Evolutionary conservation across 2,888 invertebrate genomes (phyloP).

Genomic region (Chydorus sphaericus): DNA sequence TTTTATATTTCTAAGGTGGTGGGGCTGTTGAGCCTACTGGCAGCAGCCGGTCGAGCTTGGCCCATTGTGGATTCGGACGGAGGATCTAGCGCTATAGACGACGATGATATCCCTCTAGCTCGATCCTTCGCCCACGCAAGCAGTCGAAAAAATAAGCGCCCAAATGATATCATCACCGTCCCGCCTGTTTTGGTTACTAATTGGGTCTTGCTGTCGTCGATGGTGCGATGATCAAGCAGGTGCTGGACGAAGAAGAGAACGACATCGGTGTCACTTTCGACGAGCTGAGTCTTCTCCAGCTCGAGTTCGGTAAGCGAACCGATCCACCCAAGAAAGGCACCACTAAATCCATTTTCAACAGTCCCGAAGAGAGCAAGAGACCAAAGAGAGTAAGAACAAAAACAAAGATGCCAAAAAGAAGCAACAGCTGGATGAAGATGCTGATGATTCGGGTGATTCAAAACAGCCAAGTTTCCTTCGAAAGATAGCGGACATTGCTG

Average conservation of each 20-base stretch:
- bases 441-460: not conserved
- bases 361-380: no score
- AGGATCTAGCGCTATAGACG: not conserved
- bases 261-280: not conserved
- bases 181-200: not conserved
- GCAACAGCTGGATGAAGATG: not conserved
- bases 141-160: not conserved
- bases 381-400: no score
- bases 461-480: not conserved
- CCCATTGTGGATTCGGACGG: no score
- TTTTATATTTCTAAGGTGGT: not conserved
- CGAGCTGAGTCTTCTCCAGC: not conserved
- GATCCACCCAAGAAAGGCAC: not conserved
- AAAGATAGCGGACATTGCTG: not conserved
- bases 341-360: not conserved
- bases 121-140: not conserved
- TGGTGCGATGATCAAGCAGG: not conserved
- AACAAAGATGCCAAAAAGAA: not conserved
- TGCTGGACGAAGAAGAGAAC: not conserved
- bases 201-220: slow-evolving; percentile 1
- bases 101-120: no score
- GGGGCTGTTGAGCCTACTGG: no score
- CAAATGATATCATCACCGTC: not conserved
- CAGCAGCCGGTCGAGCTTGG: no score
- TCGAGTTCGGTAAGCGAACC: not conserved